Evolutionary conservation across 2,888 invertebrate species (phyloP).

Genomic region (Cryptops parisi): DNA sequence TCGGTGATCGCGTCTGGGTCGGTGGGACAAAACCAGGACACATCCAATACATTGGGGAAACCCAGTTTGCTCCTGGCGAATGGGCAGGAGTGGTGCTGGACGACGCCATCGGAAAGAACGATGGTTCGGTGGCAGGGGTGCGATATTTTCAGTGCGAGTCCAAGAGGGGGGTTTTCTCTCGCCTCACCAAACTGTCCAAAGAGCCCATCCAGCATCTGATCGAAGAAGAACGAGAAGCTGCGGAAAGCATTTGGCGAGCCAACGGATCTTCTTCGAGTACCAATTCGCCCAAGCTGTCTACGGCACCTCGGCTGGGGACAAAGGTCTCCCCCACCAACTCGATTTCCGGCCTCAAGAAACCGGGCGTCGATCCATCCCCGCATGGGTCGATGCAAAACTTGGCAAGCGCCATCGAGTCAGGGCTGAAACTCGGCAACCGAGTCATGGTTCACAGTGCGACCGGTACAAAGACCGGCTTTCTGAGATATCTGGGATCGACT

Average conservation of each 20-base stretch:
- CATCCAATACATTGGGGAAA: slow-evolving; percentile 86
- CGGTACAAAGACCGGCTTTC: slow-evolving; percentile 73
- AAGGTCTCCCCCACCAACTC: slow-evolving; percentile 1
- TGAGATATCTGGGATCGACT: slow-evolving; percentile 71
- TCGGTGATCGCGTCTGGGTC: slow-evolving; percentile 89
- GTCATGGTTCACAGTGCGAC: slow-evolving; percentile 71
- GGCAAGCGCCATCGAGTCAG: slow-evolving; percentile 12
- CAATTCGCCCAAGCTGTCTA: not conserved
- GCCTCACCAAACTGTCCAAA: slow-evolving; percentile 64
- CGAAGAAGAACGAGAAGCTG: slow-evolving; percentile 28
- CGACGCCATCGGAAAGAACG: slow-evolving; percentile 90
- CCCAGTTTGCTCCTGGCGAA: slow-evolving; percentile 93
- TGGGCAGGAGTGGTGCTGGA: slow-evolving; percentile 97
- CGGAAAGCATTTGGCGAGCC: slow-evolving; percentile 16
- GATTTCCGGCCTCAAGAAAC: not conserved
- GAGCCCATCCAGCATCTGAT: slow-evolving; percentile 39
- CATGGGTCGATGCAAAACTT: slow-evolving; percentile 1
- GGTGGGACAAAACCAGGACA: slow-evolving; percentile 80
- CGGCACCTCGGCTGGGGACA: not conserved
- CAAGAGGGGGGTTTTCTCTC: slow-evolving; percentile 84
- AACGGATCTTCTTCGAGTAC: slow-evolving; percentile 15
- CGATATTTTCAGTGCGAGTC: slow-evolving; percentile 89
- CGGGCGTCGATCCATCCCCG: not conserved
- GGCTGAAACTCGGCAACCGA: slow-evolving; percentile 67
- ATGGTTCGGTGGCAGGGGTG: slow-evolving; percentile 82